Evolutionary conservation across 2,888 invertebrate species (phyloP).

Genomic region (Horisme vitalbata): DNA sequence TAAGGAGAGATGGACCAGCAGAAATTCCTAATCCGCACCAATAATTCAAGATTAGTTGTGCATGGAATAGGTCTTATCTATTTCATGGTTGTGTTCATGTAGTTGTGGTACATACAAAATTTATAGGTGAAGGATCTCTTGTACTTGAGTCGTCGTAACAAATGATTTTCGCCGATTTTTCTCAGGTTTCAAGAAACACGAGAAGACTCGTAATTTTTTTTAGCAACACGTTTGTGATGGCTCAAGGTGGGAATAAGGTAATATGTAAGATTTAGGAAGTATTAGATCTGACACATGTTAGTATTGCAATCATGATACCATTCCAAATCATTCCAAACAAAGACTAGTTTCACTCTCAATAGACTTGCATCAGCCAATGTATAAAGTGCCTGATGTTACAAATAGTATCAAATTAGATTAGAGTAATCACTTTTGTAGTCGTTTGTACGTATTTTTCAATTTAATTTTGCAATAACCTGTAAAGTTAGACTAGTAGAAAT

Average conservation of each 20-base stretch:
- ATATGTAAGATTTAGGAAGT: neutral
- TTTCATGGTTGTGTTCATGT: slow-evolving; percentile 29
- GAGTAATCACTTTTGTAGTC: slow-evolving; percentile 5
- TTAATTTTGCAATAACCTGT: too few relatives aligned
- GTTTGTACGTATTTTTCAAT: neutral
- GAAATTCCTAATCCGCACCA: slow-evolving; percentile 69
- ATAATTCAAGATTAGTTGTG: slow-evolving; percentile 34
- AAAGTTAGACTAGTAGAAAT: too few relatives aligned
- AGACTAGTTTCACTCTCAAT: neutral
- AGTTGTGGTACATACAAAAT: slow-evolving; percentile 34
- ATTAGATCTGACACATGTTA: slow-evolving; percentile 4
- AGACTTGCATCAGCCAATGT: neutral
- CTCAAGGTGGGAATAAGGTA: neutral
- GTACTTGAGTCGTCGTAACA: slow-evolving; percentile 1
- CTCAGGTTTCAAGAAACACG: neutral
- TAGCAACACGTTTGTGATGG: neutral
- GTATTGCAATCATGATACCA: slow-evolving; percentile 7
- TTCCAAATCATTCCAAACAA: slow-evolving; percentile 19
- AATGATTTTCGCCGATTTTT: neutral
- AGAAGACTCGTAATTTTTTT: neutral
- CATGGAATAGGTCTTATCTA: slow-evolving; percentile 5
- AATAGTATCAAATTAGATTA: slow-evolving; percentile 9
- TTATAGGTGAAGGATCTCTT: slow-evolving; percentile 29
- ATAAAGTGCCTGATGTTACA: slow-evolving; percentile 23
- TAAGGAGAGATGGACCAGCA: slow-evolving; percentile 81